A percentile compares a stretch with the other conserved stretches of the same genome.
These are phyloP conservation scores for Mesembrinibis cayennensis DNA, from an alignment of 2,113 vertebrate genomes.

Conservation along the genomic window DNA sequence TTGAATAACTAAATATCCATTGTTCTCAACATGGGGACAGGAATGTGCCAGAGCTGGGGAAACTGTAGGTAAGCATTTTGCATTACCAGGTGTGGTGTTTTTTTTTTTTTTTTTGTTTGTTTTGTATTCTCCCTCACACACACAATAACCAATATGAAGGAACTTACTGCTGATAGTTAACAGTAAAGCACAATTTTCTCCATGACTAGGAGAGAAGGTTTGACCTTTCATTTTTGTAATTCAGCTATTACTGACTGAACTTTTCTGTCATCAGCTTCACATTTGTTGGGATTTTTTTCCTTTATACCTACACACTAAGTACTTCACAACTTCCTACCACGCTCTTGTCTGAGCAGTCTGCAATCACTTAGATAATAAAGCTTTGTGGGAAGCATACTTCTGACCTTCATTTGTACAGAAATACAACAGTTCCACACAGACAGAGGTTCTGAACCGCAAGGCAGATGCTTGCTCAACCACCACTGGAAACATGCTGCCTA, in stretches of 20 bases:
- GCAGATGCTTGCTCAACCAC: background rate
- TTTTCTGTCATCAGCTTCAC: background rate
- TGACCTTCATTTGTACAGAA: background rate
- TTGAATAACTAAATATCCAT: background rate
- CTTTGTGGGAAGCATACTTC: background rate
- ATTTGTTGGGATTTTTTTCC: background rate
- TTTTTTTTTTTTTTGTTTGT: background rate
- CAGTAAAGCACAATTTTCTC: background rate
- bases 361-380: background rate
- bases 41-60: background rate
- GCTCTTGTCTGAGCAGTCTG: background rate
- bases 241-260: background rate
- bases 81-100: background rate
- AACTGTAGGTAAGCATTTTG: background rate
- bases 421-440: background rate
- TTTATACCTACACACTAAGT: background rate
- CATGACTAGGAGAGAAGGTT: background rate
- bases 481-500: background rate
- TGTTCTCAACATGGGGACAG: background rate
- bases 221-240: background rate
- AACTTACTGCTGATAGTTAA: background rate
- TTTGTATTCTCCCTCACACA: background rate
- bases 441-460: background rate
- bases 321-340: background rate
- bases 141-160: rapidly evolving